Base-by-base conservation (phyloP, 2,888 invertebrate genomes). In the Drosophila glabriapex region DNA sequence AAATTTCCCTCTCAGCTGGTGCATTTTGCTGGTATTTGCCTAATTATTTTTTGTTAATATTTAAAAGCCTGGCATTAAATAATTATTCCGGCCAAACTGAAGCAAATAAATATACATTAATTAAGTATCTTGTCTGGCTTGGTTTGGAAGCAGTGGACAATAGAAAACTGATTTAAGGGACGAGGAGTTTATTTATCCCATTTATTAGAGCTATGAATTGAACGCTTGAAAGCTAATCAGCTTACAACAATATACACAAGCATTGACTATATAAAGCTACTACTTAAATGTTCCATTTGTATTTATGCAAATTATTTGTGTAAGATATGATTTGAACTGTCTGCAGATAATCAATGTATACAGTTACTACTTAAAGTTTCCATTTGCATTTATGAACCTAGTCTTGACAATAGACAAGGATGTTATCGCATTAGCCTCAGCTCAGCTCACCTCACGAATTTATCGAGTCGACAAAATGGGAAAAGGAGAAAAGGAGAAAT, bases 381-480 rank as follows among this genome's bases (percentile, higher is more conserved):
- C 29, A 29, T 46, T 56, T 39, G 28, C 54, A 53, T 58, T 68
- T 39, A 33, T 25, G 37, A 29, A 41, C 50, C 62, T 28, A 25
- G 33, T 62, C 50, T 35, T 28, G 46, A 37, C 50, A 28, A 37
- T 28, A 39, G 37, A 56, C 39, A 72, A 80, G 67, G 31, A 80
- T 68, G 81, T 76, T 78, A 78, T 80, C 72, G 67, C 68, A 78
- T 78, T 76, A 80, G 59, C 55, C 64, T 66, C 62, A 74, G 22
- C 46, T 46, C 16, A 25, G 46, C 46, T 76, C 72, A 76, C 67
- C 81, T 78, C 77, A 76, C 63, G 60, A 61, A 58, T 39, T 65
- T 54, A 46, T 50, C 49, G 28, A 50, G 74, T 63, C 50, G 49
- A 66, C 43, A 67, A 76, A 62, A 28, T 61, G 67, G 55, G 22